Base-by-base conservation (phyloP, 1,140 invertebrate genomes). In the Coptotermes formosanus region DNA sequence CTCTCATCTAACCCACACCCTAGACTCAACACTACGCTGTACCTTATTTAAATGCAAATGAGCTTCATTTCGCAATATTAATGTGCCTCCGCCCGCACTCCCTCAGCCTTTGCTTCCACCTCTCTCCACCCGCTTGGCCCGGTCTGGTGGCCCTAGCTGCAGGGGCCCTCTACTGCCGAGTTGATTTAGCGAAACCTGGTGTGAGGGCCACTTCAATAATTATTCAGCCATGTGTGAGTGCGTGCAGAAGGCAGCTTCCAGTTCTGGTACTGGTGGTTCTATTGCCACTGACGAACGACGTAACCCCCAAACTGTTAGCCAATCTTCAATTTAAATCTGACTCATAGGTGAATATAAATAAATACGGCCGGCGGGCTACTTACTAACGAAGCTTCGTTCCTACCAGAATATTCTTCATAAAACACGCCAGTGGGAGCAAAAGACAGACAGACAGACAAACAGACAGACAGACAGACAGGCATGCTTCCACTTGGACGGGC, bases 31-130 rank as follows among this genome's bases (percentile, higher is more conserved):
- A 75, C 64, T 75, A 75, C 64, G 64, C 83, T 84, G 48, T 84
- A 94, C 94, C 94, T 95, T 95, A 95, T 95, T 95, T 95, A 95
- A 95, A 95, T 95, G 95, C 93, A 95, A 95, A 95, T 95, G 94
- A 95, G 95, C 94, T 95, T 95, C 94, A 95, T 95, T 95, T 95
- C 94, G 93, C 94, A 94, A 95, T 95, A 95, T 95, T 95, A 95
- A 95, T 95, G 94, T 95, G 94, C 93, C 38, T 64, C 83, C 4
- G 38, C 59, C 43, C 8, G n/a, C n/a, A 38, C 38, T 7, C 21
- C 30, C 83, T 90, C 92, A 91, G 90, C 38, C 86, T 45, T 30
- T 55, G 14, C 83, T 43, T 83, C 48, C 55, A 16, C 83, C 25
- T 25, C 45, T 16, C 59, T 25, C 25, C 82, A 25, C 64, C 64